A percentile compares a stretch with the other conserved stretches of the same genome.
Conservation (phyloP, 2,113 vertebrate genomes). For the Gambusia holbrooki region DNA sequence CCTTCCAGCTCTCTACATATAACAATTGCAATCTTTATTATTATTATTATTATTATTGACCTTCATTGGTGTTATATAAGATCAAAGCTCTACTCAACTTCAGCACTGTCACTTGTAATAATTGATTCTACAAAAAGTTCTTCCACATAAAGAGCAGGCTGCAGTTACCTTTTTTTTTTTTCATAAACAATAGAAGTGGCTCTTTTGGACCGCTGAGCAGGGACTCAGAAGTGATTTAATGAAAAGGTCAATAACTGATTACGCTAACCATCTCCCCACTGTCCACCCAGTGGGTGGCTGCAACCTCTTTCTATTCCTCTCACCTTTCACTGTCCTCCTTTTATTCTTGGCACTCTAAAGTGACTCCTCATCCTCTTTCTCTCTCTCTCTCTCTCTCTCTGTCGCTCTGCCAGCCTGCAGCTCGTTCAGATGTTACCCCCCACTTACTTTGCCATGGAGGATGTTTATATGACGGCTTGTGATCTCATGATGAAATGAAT, state of each 20-base stretch:
- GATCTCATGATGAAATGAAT: slow-evolving; percentile 67
- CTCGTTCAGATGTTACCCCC: slow-evolving; percentile 56
- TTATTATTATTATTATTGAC: neutral
- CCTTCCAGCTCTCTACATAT: neutral
- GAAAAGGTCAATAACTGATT: slow-evolving; percentile 64
- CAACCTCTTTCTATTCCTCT: slow-evolving; percentile 7
- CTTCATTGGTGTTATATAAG: neutral
- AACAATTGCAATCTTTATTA: neutral
- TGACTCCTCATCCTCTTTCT: slow-evolving; percentile 2
- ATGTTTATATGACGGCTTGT: slow-evolving; percentile 50
- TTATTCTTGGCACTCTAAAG: slow-evolving; percentile 34
- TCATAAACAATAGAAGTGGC: neutral
- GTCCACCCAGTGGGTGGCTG: slow-evolving; percentile 24
- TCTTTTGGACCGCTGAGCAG: slow-evolving; percentile 11
- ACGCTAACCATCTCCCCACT: slow-evolving; percentile 34
- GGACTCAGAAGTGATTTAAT: slow-evolving; percentile 28
- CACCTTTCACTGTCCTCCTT: slow-evolving; percentile 30
- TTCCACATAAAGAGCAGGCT: neutral
- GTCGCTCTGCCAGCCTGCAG: slow-evolving; percentile 1
- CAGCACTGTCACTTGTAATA: neutral
- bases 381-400: neutral
- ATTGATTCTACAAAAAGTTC: slow-evolving; percentile 6
- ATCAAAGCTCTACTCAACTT: neutral
- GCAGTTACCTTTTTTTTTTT: slow-evolving; percentile 6
- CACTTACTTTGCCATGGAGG: slow-evolving; percentile 28